Base-by-base conservation (phyloP, 2,797 vertebrate species). In the Acanthurus lineatus region DNA sequence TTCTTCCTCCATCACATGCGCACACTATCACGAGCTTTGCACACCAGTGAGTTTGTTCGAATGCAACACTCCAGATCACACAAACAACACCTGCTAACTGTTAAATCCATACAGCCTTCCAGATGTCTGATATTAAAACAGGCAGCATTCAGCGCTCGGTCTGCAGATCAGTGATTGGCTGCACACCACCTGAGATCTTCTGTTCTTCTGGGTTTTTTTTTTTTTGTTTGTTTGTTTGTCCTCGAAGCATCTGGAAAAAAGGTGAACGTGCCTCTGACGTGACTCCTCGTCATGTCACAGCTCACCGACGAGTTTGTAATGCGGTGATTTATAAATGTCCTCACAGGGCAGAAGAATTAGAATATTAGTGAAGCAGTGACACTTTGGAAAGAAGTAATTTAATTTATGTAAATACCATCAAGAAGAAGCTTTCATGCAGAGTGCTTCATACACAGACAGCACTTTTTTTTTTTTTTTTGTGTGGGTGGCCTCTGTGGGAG, bases 1-100 rank as follows among this genome's bases (percentile, higher is more conserved):
- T 19, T 40, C 48, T 20, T 19, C n/a, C 25, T 25, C 25, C 25
- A 25, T 25, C 25, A 25, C 52, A 54, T 73, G 49, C 17, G 2
- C 42, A 20, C 20, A 42, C 48, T 56, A 45, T 54, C 17, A 35
- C 25, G 64, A 12, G 48, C 61, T 25, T 25, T 25, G 65, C 44
- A 32, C 51, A 67, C 56, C 69, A 82, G 71, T 61, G 58, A 67
- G 57, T 88, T 77, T 87, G 80, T 51, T 87, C 86, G 74, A 78
- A 77, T 80, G 83, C 85, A 86, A 71, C 82, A 57, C 85, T 80
- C 72, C 16, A 73, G 67, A 82, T 89, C 83, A 87, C 85, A 90
- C 81, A 86, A 86, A 91, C 88, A 89, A 73, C 89, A 88, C 89
- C 81, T 89, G 83, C 76, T 86, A 70, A 66, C 81, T 81, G 81